Evolutionary conservation across 1,140 invertebrate species (phyloP), one percentile per base, ranked within the genome.

Genomic region (Bathynomus jamesi): DNA sequence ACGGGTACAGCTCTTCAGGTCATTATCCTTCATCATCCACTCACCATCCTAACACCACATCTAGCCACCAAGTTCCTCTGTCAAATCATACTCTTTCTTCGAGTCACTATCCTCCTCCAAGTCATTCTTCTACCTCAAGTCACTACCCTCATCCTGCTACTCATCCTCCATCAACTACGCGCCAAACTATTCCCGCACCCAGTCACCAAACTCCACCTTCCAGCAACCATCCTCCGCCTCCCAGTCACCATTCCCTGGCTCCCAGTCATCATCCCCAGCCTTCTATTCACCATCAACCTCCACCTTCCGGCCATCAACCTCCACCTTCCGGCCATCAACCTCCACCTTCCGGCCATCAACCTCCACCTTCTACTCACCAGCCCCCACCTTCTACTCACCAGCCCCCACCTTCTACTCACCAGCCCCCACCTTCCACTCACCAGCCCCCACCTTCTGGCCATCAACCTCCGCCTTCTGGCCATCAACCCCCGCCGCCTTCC

Each of bases 41-140:
- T 21, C 40, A 53, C 40, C 21, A 2, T 53, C 40, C 1, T 17
- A 5, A 3, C 21, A 1, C 40, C 21, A 17, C 40, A 40, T 69
- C 69, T 28, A 46, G 21, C 64, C 64, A 46, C 24, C n/a, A 24
- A 17, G 28, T 61, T 17, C n/a, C 69, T 70, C 60, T 21, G 8
- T 30, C 61, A 17, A 32, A 53, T 29, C 17, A n/a, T 70, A 10
- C 30, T 70, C 30, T 25, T 62, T 28, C 60, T 64, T 28, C 11
- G 4, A 8, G 24, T 24, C 32, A 40, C 32, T 17, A 40, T 40
- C 7, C 7, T 40, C 17, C 32, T 17, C 7, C 32, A 8, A 17
- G 7, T 40, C 32, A 40, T 53, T 21, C 40, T 5, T n/a, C n/a
- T n/a, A n/a, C n/a, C n/a, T n/a, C n/a, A n/a, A 53, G 40, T 53